Evolutionary conservation across 2,113 vertebrate genomes (phyloP), one percentile per base, ranked within the genome.

Genomic region (Tachysurus vachellii): DNA sequence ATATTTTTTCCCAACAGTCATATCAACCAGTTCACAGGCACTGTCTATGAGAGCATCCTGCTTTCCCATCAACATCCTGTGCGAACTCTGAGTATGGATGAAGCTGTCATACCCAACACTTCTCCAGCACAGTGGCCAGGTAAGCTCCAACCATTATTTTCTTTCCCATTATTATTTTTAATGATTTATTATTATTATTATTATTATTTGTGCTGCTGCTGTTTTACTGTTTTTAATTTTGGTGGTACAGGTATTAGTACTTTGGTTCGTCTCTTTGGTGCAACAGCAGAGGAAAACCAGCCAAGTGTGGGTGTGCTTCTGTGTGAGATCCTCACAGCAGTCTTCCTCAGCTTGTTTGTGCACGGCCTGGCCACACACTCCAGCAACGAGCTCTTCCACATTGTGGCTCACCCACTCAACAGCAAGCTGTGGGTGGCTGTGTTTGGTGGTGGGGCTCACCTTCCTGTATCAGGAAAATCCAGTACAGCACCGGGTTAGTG

Each of bases 301-400:
- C 96, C 97, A 3, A 95, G 96, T 61, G 95, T 99, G 81, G 95
- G 97, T 0, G 91, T 99, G 92, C 93, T 99, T 79, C 96, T 99
- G 50, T 99, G 98, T 90, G 98, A 99, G 95, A 96, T 98, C 94
- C 94, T 99, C 85, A 98, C 97, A 64, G 97, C 98, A 0, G 96
- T 99, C 44, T 99, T 96, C 94, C 95, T 99, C 90, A 98, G 98
- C 91, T 95, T 99, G 16, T 98, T 99, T 92, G 97, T 97, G 88
- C 97, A 99, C 90, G 98, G 98, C 88, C 93, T 99, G 90, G 97
- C 97, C 92, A 99, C 97, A 70, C 98, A 99, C 95, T 98, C 97
- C 85, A 97, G 97, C 93, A 97, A 96, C 70, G 97, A 99, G 89
- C 93, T 99, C 17, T 98, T 97, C 90, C 97, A 97, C 89, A 96